Evolutionary conservation across 2,797 vertebrate species (phyloP).

Genomic region (Brachymystax lenok): DNA sequence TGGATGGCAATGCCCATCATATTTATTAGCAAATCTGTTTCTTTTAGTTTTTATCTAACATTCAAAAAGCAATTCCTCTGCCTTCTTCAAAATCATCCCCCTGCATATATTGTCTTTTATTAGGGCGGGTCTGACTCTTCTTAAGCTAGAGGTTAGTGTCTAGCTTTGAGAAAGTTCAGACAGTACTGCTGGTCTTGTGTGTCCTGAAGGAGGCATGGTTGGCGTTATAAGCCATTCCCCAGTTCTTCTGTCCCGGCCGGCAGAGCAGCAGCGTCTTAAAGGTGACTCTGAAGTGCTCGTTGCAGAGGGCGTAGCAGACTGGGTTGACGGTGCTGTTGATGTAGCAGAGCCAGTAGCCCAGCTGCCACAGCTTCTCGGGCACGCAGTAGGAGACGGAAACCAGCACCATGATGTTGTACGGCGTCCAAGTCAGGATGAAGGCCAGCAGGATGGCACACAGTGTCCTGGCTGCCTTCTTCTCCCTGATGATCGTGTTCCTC

Average conservation of each 20-base stretch:
- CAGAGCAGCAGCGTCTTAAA: slow-evolving; percentile 79
- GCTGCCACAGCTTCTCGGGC: slow-evolving; percentile 76
- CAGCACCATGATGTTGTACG: slow-evolving; percentile 85
- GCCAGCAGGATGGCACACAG: slow-evolving; percentile 80
- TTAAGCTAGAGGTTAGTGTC: not conserved
- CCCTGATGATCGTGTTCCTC: slow-evolving; percentile 76
- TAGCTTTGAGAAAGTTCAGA: not conserved
- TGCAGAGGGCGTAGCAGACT: slow-evolving; percentile 83
- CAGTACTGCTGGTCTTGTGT: slow-evolving; percentile 19
- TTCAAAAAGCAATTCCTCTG: not conserved
- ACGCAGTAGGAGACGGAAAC: slow-evolving; percentile 79
- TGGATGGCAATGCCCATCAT: not conserved
- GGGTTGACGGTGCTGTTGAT: slow-evolving; percentile 84
- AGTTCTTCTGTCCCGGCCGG: slow-evolving; percentile 64
- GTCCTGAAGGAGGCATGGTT: slow-evolving; percentile 55
- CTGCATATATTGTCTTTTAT: not conserved
- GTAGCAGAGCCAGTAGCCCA: slow-evolving; percentile 84
- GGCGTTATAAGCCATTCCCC: slow-evolving; percentile 60
- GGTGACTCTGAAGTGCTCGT: slow-evolving; percentile 77
- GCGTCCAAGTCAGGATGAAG: slow-evolving; percentile 82
- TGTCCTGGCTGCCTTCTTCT: slow-evolving; percentile 80
- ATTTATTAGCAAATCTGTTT: not conserved
- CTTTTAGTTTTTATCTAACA: not conserved
- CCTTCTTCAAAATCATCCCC: not conserved
- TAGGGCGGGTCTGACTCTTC: not conserved